Evolutionary conservation across 2,113 vertebrate species (phyloP).

Genomic region (Entomyzon cyanotis): DNA sequence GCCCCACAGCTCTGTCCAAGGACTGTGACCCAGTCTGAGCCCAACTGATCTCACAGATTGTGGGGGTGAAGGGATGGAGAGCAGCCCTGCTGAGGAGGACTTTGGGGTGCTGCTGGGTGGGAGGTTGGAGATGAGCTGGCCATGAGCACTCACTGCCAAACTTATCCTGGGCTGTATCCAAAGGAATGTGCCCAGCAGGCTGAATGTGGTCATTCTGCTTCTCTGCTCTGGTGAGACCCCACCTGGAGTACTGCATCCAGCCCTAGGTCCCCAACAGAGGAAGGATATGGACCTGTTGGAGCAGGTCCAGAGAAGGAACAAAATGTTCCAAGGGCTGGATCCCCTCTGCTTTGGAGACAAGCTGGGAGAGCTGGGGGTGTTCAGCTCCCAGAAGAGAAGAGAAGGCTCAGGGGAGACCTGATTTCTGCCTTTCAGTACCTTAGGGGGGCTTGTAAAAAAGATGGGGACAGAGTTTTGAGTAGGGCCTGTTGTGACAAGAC

Average conservation of each 20-base stretch:
- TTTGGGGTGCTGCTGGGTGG: too few species aligned
- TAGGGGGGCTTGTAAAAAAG: background rate
- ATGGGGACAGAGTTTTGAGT: background rate
- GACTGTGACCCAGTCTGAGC: too few species aligned
- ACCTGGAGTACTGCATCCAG: background rate
- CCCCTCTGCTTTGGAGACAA: background rate
- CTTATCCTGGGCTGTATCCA: background rate
- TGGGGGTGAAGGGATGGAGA: too few species aligned
- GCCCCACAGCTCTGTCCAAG: too few species aligned
- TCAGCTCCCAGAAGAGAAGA: background rate
- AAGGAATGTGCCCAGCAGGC: too few species aligned
- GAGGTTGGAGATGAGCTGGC: background rate
- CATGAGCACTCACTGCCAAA: background rate
- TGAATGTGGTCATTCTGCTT: background rate
- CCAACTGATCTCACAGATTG: too few species aligned
- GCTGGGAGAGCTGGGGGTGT: background rate
- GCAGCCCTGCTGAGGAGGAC: too few species aligned
- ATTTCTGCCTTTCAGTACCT: too few species aligned
- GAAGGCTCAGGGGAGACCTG: background rate
- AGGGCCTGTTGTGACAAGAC: background rate
- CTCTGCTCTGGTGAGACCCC: background rate
- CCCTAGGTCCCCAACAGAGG: background rate
- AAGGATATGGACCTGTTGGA: background rate
- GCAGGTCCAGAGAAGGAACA: background rate
- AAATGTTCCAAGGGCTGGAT: background rate